Percentiles rank a stretch among this genome's conserved stretches.
phyloP scores from a whole-genome alignment of 2,797 vertebrate species.

The Etheostoma perlongum region DNA sequence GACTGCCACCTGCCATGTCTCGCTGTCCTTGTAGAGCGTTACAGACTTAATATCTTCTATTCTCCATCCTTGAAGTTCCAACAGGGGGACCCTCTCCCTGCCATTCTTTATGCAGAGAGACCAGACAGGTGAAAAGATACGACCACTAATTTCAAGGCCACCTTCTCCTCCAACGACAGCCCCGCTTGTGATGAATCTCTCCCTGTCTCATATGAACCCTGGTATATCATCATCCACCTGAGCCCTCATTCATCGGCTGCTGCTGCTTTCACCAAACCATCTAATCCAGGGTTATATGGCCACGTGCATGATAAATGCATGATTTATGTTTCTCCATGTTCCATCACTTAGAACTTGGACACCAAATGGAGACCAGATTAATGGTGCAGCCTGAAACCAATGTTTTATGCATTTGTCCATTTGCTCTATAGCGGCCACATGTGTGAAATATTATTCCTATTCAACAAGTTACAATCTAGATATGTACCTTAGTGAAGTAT shows the following conservation, averaged over 20 bases:
- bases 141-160: constrained; percentile 50
- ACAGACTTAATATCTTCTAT: constrained; percentile 20
- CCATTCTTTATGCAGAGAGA: constrained; percentile 43
- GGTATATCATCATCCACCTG: constrained; percentile 54
- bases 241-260: constrained; percentile 62
- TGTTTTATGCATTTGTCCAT: constrained; percentile 20
- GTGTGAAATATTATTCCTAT: constrained; percentile 39
- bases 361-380: constrained; percentile 30
- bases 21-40: constrained; percentile 25
- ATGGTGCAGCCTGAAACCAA: constrained; percentile 15
- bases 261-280: constrained; percentile 39
- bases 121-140: constrained; percentile 31
- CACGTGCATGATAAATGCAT: constrained; percentile 60
- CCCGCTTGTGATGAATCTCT: constrained; percentile 50
- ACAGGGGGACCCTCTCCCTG: neutral
- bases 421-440: constrained; percentile 18
- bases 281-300: constrained; percentile 45
- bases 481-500: neutral
- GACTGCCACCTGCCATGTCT: neutral
- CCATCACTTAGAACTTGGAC: constrained; percentile 39
- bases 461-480: neutral
- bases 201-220: constrained; percentile 58
- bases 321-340: constrained; percentile 51
- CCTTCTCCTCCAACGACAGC: constrained; percentile 3
- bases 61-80: constrained; percentile 42